phyloP scores from a whole-genome alignment of 2,888 invertebrate species.

The Plebejus argus region DNA sequence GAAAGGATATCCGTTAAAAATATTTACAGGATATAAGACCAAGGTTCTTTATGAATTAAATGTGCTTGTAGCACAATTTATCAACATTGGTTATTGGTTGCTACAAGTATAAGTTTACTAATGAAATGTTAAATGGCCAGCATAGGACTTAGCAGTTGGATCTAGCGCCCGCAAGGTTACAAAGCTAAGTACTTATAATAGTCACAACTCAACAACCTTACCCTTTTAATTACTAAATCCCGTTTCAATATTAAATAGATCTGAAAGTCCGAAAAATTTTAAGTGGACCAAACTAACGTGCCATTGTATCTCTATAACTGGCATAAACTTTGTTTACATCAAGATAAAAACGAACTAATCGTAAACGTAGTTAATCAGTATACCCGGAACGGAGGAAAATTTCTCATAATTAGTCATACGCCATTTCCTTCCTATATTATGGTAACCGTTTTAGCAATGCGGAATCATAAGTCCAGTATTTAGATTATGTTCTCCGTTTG shows the following conservation, averaged over 20 bases:
- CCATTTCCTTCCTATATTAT: not conserved
- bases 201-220: not conserved
- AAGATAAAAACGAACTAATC: not conserved
- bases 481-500: constrained; percentile 15
- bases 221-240: too few species aligned
- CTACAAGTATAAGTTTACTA: too few species aligned
- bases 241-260: too few species aligned
- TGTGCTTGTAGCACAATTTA: too few species aligned
- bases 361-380: not conserved
- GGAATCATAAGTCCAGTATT: constrained; percentile 22
- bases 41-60: not conserved
- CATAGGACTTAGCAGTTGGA: too few species aligned
- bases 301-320: too few species aligned
- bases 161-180: not conserved
- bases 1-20: constrained; percentile 14
- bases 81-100: too few species aligned
- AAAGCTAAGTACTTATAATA: not conserved
- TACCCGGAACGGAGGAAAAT: constrained; percentile 5
- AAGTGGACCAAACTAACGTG: too few species aligned
- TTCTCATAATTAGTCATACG: constrained; percentile 7
- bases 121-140: too few species aligned
- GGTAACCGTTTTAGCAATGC: constrained; percentile 2
- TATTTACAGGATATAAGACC: constrained; percentile 5
- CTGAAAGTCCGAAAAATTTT: too few species aligned
- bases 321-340: not conserved